Evolutionary conservation across 2,797 vertebrate species (phyloP).

Genomic region (Channa striata): DNA sequence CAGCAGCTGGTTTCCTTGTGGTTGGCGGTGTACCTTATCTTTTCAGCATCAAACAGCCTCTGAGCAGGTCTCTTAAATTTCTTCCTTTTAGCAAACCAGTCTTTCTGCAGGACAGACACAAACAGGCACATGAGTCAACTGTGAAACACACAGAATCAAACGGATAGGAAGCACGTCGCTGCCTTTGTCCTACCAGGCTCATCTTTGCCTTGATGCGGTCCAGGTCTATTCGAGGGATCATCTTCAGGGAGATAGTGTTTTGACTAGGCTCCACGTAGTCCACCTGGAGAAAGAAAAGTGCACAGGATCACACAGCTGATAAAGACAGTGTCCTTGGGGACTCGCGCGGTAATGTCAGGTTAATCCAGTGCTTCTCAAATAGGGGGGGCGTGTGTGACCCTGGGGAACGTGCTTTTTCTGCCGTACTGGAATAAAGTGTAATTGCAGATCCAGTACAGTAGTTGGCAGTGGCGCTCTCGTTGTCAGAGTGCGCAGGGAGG

Average conservation of each 20-base stretch:
- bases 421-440: no score
- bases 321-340: no score
- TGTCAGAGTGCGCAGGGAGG: no score
- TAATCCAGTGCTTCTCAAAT: no score
- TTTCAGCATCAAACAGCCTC: constrained; percentile 94
- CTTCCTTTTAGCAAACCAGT: constrained; percentile 96
- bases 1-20: no score
- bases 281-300: constrained; percentile 81
- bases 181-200: constrained; percentile 87
- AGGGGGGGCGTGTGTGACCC: no score
- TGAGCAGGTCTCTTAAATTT: constrained; percentile 94
- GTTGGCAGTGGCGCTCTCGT: no score
- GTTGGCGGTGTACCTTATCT: constrained; percentile 87
- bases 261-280: constrained; percentile 98
- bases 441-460: no score
- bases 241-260: constrained; percentile 97
- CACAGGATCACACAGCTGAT: no score
- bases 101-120: constrained; percentile 85
- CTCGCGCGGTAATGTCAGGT: no score
- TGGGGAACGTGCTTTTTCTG: no score
- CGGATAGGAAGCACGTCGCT: rapidly evolving
- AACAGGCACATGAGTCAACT: neutral
- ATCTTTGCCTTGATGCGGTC: constrained; percentile 97
- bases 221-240: constrained; percentile 96
- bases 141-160: rapidly evolving